Conservation (phyloP, 35 echinoderm and acorn worm genomes). For the Ptychodera flava region DNA sequence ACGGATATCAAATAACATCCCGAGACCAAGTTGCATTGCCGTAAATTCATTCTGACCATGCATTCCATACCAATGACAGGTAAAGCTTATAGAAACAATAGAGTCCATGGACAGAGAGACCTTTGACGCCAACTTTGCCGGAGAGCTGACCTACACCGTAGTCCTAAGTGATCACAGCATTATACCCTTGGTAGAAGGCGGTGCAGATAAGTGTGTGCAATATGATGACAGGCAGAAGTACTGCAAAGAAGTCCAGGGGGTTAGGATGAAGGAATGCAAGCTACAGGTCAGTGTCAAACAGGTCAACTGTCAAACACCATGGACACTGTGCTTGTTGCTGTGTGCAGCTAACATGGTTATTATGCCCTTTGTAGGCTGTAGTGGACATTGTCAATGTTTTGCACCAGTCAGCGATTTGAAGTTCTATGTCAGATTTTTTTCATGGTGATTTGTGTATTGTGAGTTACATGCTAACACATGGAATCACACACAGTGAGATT, state of each 20-base stretch:
- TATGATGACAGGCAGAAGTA: constrained; percentile 80
- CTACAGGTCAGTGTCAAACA: constrained; percentile 54
- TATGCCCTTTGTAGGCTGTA: not conserved
- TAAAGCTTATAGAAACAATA: constrained; percentile 77
- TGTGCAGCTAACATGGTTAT: not conserved
- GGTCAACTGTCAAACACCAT: not conserved
- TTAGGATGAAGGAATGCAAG: constrained; percentile 70
- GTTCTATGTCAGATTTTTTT: not conserved
- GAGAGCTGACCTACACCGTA: constrained; percentile 76
- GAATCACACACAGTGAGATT: no score
- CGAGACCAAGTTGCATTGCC: no score
- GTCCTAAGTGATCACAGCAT: constrained; percentile 69
- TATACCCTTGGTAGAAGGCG: constrained; percentile 44
- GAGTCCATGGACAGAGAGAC: constrained; percentile 65
- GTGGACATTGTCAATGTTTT: not conserved
- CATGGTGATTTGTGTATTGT: not conserved
- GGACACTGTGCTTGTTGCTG: not conserved
- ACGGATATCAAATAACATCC: no score
- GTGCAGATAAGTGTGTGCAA: constrained; percentile 51
- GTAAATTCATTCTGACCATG: no score
- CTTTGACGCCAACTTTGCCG: constrained; percentile 70
- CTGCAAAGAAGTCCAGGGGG: constrained; percentile 60
- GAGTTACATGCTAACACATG: no score
- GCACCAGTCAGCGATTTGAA: not conserved
- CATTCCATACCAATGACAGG: no score